Evolutionary conservation across 2,888 invertebrate species (phyloP).

Genomic region (Emmelina monodactyla): DNA sequence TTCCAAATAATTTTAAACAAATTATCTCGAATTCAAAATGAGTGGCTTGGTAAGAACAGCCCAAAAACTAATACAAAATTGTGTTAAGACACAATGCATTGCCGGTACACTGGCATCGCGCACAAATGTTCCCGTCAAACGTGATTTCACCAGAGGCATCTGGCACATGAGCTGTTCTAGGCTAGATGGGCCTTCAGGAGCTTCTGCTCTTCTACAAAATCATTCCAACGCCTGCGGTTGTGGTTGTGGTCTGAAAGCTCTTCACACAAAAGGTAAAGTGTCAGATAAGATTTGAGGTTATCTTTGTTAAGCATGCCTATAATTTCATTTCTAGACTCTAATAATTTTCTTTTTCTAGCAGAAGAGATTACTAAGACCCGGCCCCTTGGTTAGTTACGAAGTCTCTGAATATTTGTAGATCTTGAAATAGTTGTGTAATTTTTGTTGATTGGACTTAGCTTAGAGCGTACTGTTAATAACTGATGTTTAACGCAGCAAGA

Average conservation of each 20-base stretch:
- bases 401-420: too few relatives aligned
- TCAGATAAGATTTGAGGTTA: constrained; percentile 36
- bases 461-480: too few relatives aligned
- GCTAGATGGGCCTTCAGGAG: constrained; percentile 31
- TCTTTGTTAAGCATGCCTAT: constrained; percentile 11
- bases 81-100: constrained; percentile 39
- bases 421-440: too few relatives aligned
- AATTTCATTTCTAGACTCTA: neutral
- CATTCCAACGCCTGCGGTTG: constrained; percentile 73
- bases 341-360: constrained; percentile 10
- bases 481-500: too few relatives aligned
- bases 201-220: constrained; percentile 52
- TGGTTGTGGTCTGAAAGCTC: constrained; percentile 69
- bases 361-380: constrained; percentile 28
- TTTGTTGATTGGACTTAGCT: too few relatives aligned
- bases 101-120: constrained; percentile 42
- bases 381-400: constrained; percentile 46
- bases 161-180: constrained; percentile 74
- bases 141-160: constrained; percentile 73
- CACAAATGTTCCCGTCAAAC: constrained; percentile 55
- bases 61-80: constrained; percentile 53
- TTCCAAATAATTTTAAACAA: too few relatives aligned
- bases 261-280: constrained; percentile 75
- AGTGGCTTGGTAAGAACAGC: constrained; percentile 72
- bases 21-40: constrained; percentile 63